Conservation (phyloP, 1,140 invertebrate species). For the Lordiphosa collinella region DNA sequence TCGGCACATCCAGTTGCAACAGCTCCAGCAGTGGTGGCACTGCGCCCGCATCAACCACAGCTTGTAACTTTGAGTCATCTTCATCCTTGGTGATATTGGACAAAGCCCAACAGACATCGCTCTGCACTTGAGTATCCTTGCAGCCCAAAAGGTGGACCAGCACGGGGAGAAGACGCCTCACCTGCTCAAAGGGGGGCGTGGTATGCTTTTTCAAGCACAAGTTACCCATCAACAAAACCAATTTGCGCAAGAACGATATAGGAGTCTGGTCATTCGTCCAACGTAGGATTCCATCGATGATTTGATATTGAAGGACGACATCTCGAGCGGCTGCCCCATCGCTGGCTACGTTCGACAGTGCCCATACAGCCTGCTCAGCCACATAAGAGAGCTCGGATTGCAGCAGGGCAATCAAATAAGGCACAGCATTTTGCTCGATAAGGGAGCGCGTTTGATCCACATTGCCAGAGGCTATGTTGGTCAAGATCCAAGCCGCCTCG, state of each 20-base stretch:
- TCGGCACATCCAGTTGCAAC: conserved; percentile 83
- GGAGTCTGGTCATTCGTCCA: background rate
- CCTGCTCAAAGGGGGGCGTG: conserved; percentile 86
- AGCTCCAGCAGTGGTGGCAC: conserved; percentile 89
- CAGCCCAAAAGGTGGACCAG: conserved; percentile 88
- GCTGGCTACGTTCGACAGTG: background rate
- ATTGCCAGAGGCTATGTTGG: conserved; percentile 92
- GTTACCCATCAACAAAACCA: background rate
- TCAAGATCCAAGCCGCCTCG: conserved; percentile 95
- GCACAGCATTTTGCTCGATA: background rate
- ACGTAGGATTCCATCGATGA: background rate
- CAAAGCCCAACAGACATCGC: conserved; percentile 98
- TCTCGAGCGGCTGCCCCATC: background rate
- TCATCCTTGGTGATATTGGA: conserved; percentile 96
- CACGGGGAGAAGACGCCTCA: conserved; percentile 89
- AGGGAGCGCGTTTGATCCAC: background rate
- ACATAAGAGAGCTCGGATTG: conserved; percentile 25
- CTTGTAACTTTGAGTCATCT: conserved; percentile 94
- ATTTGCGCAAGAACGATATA: background rate
- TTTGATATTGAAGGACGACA: too few species aligned
- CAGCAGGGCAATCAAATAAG: conserved; percentile 94
- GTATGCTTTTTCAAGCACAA: background rate
- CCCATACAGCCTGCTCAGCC: background rate
- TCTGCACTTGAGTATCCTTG: conserved; percentile 87
- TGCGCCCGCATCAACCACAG: conserved; percentile 86